Percentiles rank a stretch among this genome's conserved stretches.
Conservation (phyloP, 2,888 invertebrate genomes). For the Drosophila colorata region DNA sequence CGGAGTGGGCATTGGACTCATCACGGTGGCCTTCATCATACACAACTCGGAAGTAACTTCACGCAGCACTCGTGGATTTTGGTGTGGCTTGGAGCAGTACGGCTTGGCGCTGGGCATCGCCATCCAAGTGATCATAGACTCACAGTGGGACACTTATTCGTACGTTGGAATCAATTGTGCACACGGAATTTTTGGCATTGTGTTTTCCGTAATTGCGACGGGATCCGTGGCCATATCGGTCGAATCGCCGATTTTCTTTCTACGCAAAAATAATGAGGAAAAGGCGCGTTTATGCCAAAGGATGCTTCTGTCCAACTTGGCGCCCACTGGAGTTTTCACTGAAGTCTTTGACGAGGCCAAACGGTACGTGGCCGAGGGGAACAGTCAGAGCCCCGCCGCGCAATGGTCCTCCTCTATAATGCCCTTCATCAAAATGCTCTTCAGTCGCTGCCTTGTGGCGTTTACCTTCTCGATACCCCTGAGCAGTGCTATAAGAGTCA, state of each 20-base stretch:
- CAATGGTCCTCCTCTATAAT: conserved; percentile 39
- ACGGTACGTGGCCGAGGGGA: conserved; percentile 61
- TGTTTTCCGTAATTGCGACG: conserved; percentile 51
- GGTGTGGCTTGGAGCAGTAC: conserved; percentile 66
- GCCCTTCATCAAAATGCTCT: conserved; percentile 72
- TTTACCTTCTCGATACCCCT: conserved; percentile 78
- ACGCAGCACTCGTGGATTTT: conserved; percentile 56
- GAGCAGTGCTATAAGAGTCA: conserved; percentile 28
- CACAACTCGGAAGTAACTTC: conserved; percentile 69
- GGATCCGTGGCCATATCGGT: conserved; percentile 31
- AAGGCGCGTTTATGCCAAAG: conserved; percentile 57
- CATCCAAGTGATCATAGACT: conserved; percentile 65
- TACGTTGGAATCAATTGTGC: conserved; percentile 44
- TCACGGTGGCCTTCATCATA: conserved; percentile 68
- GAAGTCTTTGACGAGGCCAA: conserved; percentile 65
- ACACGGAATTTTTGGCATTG: conserved; percentile 74
- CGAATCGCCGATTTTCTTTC: conserved; percentile 76
- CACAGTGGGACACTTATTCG: conserved; percentile 33
- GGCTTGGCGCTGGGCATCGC: conserved; percentile 68
- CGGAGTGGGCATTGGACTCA: conserved; percentile 75
- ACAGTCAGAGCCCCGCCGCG: conserved; percentile 30
- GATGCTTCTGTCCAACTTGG: conserved; percentile 39
- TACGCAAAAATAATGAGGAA: conserved; percentile 66
- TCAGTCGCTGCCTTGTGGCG: conserved; percentile 74
- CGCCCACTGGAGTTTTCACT: conserved; percentile 34